These are phyloP conservation scores for Amitus sp. DNA, from an alignment of 2,888 invertebrate species.

Conservation along the genomic window DNA sequence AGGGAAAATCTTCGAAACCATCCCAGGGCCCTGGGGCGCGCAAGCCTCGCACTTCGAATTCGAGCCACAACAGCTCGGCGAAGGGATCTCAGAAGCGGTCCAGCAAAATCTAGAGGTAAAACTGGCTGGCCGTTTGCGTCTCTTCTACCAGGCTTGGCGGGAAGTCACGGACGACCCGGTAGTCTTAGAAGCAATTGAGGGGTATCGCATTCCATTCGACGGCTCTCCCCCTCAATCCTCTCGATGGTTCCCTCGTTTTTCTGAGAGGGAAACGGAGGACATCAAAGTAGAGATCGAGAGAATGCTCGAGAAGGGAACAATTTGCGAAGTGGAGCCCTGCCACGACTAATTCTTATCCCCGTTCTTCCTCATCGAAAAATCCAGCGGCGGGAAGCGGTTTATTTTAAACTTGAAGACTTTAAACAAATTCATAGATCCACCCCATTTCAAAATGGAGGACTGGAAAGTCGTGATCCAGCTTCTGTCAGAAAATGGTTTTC, in stretches of 20 bases:
- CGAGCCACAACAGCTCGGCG: not conserved
- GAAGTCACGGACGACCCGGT: not conserved
- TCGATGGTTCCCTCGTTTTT: not conserved
- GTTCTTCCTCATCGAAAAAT: constrained; percentile 11
- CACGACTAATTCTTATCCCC: constrained; percentile 11
- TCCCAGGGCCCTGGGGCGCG: not conserved
- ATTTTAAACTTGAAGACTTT: constrained; percentile 19
- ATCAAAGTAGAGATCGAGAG: constrained; percentile 4
- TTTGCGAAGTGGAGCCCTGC: not conserved
- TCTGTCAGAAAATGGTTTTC: not conserved
- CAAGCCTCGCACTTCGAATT: constrained; percentile 5
- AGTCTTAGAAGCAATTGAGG: constrained; percentile 3
- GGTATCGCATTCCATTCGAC: constrained; percentile 14
- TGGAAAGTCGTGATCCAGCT: constrained; percentile 13
- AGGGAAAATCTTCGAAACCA: not conserved
- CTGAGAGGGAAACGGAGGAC: not conserved
- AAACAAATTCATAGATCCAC: constrained; percentile 10
- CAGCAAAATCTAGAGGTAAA: not conserved
- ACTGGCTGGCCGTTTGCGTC: not conserved
- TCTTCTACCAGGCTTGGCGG: constrained; percentile 3
- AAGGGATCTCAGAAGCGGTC: not conserved
- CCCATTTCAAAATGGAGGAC: constrained; percentile 24
- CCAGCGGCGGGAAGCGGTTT: constrained; percentile 13
- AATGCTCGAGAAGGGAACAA: constrained; percentile 3
- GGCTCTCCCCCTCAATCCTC: not conserved